Conservation (phyloP, 2,113 vertebrate species). For the Hippocampus mohnikei region DNA sequence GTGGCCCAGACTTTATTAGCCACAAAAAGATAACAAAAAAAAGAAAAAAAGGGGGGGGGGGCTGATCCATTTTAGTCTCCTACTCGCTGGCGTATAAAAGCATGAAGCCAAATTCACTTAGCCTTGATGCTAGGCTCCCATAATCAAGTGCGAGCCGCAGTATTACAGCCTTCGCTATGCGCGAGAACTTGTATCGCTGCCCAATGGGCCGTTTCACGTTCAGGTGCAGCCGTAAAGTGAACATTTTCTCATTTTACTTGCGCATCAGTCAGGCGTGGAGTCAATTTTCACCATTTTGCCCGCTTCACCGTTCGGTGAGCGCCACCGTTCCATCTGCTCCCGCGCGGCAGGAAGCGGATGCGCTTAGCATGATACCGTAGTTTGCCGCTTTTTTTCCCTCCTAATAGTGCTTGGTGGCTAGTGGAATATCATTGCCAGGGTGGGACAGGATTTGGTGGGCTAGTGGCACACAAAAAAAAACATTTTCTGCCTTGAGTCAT, state of each 20-base stretch:
- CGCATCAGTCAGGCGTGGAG: conserved; percentile 29
- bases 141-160: conserved; percentile 10
- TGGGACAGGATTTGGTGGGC: conserved; percentile 31
- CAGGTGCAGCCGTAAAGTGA: conserved; percentile 28
- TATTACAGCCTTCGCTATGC: conserved; percentile 2
- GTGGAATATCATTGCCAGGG: conserved; percentile 40
- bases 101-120: conserved; percentile 5
- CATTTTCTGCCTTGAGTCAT: conserved; percentile 15
- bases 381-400: conserved; percentile 32
- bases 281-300: conserved; percentile 38
- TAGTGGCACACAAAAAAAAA: conserved; percentile 18
- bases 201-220: conserved; percentile 8
- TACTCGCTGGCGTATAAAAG: conserved; percentile 8
- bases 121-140: not conserved
- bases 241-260: conserved; percentile 28
- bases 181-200: not conserved
- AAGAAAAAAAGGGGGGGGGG: not conserved
- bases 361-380: conserved; percentile 50
- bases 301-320: conserved; percentile 27
- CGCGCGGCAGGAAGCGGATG: conserved; percentile 40
- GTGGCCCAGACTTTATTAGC: conserved; percentile 15
- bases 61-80: conserved; percentile 8
- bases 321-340: conserved; percentile 37
- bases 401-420: conserved; percentile 36
- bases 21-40: not conserved